Evolutionary conservation across 2,888 invertebrate genomes (phyloP), one percentile per base, ranked within the genome.

Genomic region (Napeogenes inachia): DNA sequence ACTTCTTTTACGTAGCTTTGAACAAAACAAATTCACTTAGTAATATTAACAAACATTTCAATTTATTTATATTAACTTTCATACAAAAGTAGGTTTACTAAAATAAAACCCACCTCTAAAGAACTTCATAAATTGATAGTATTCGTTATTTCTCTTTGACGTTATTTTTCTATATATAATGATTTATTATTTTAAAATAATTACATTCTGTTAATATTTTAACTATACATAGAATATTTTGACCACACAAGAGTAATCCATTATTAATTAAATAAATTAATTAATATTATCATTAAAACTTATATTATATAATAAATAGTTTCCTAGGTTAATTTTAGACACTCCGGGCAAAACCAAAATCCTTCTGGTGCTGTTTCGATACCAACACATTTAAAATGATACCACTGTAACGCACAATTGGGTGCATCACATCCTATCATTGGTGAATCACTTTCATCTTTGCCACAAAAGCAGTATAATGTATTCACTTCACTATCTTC

Each of bases 391-490:
- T 72, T 56, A 58, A 82, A 87, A 55, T 87, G 87, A 65, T 76
- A 87, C 87, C 87, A 87, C 60, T 86, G 78, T 3, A 74, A 58
- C 0, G 35, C 56, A 59, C 87, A 87, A 0, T 67, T 65, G 0
- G 77, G 71, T 1, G 75, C 80, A 65, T 87, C 87, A 47, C 87
- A 87, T 0, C 81, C 87, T 45, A 86, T 87, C 86, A 86, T 87
- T 0, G 71, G 73, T 0, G 78, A 68, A 6, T 77, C 76, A 2
- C 70, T 70, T 3, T 81, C 68, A 33, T 76, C 71, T 63, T 77
- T 78, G 1, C 82, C 82, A 50, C 87, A 87, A 30, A 70, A 77
- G 62, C 87, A 87, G 59, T 75, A 83, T 5, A 76, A 74, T 2
- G 73, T 71, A 53, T 79, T 76, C 3, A 77, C 70, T 35, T 71